A percentile compares a stretch with the other conserved stretches of the same genome.
phyloP scores from a whole-genome alignment of 1,140 invertebrate genomes.

The Pseudomyrmex flavicornis region DNA sequence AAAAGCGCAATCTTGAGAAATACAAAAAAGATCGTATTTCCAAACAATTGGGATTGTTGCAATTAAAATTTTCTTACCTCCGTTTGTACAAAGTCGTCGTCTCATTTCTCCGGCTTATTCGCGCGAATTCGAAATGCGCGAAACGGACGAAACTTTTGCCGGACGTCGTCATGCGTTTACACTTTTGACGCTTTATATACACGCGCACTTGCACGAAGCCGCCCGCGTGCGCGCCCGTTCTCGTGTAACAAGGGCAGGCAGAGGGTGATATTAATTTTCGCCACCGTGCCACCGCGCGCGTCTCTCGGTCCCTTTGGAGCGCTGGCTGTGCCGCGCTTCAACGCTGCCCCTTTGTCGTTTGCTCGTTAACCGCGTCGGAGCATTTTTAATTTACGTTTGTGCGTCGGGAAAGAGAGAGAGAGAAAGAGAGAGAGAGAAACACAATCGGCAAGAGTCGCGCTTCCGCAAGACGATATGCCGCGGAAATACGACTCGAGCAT shows the following conservation, averaged over 20 bases:
- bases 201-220: conserved; percentile 56
- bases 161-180: conserved; percentile 53
- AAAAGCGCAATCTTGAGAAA: too few species aligned
- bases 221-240: conserved; percentile 11
- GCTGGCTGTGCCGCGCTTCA: conserved; percentile 64
- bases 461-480: conserved; percentile 33
- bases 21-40: background rate
- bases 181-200: conserved; percentile 64
- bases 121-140: background rate
- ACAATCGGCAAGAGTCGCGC: conserved; percentile 66
- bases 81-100: too few species aligned
- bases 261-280: conserved; percentile 78
- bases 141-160: conserved; percentile 58
- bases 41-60: background rate
- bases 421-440: conserved; percentile 15
- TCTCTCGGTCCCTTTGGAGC: conserved; percentile 68
- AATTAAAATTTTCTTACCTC: too few species aligned
- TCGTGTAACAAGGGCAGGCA: conserved; percentile 62
- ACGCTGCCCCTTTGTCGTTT: conserved; percentile 76
- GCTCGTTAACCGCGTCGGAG: conserved; percentile 77
- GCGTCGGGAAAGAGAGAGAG: conserved; percentile 50
- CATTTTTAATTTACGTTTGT: conserved; percentile 81
- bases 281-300: conserved; percentile 63
- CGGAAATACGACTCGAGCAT: conserved; percentile 27
- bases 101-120: background rate